Base-by-base conservation (phyloP, 2,113 vertebrate species). In the Anoura caudifer region DNA sequence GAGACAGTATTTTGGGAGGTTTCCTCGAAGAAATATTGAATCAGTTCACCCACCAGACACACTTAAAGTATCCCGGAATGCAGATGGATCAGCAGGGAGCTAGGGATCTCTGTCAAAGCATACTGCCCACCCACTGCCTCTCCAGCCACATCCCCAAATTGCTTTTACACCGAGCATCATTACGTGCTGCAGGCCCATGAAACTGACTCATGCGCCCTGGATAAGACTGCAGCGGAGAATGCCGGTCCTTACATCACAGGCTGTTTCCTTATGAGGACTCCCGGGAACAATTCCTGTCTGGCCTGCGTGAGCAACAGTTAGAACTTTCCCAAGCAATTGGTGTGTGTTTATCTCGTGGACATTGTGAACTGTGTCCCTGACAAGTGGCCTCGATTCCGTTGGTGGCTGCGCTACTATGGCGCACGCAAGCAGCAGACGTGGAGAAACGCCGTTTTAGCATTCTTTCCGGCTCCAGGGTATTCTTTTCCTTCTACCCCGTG, bases 311-410 rank as follows among this genome's bases (percentile, higher is more conserved):
- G 94, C 88, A 85, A 92, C 86, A 83, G 87, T 77, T 81, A 65
- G 94, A 93, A 93, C 91, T 88, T 97, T 93, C 95, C 95, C 52
- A 38, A 94, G 86, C 89, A 94, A 96, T 61, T 82, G 94, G 73
- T 86, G n/a, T 83, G 82, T 93, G 79, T 96, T 96, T 95, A 94
- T 96, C 91, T 95, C 10, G 0, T 28, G 56, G 91, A 83, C 77
- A 16, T 6, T 36, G 59, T 52, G 69, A 91, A 86, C 82, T 69
- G 47, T 52, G 1, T 45, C 72, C 69, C 91, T 91, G 95, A 88
- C 91, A 87, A 65, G 86, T 15, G 65, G 91, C 54, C 94, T 88
- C 82, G 28, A 79, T 65, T 69, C 93, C 1, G 1, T 16, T 1
- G 24, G 76, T 0, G 2, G 52, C 65, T 17, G 0, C 0, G 8